These are phyloP conservation scores for Cheilosia variabilis DNA, from an alignment of 2,888 invertebrate genomes.

Conservation along the genomic window DNA sequence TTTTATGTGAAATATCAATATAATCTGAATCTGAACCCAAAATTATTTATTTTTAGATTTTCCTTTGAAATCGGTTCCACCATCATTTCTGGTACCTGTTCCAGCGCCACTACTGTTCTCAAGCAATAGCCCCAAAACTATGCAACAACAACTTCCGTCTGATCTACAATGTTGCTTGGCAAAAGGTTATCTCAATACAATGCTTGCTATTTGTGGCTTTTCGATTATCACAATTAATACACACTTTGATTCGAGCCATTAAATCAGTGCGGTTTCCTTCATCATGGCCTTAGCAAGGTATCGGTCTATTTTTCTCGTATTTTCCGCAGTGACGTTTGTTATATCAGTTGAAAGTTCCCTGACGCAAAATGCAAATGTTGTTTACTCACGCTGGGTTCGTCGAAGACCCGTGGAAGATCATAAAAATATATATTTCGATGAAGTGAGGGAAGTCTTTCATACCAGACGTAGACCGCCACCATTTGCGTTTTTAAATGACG, in stretches of 20 bases:
- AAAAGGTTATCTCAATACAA: conserved; percentile 62
- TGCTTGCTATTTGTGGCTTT: conserved; percentile 4
- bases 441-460: conserved; percentile 77
- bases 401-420: conserved; percentile 67
- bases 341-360: conserved; percentile 18
- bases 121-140: conserved; percentile 24
- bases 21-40: too few relatives aligned
- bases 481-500: conserved; percentile 70
- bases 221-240: conserved; percentile 24
- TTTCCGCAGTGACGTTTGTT: neutral
- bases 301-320: neutral
- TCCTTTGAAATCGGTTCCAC: too few relatives aligned
- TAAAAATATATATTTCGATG: conserved; percentile 75
- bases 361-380: conserved; percentile 19
- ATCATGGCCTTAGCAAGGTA: conserved; percentile 32
- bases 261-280: conserved; percentile 34
- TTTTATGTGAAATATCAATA: too few relatives aligned
- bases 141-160: conserved; percentile 14
- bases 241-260: conserved; percentile 4
- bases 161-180: conserved; percentile 2
- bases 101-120: neutral
- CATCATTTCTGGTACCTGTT: neutral
- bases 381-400: conserved; percentile 76
- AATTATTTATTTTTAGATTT: too few relatives aligned
- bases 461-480: conserved; percentile 67